Conservation (phyloP, 2,888 invertebrate genomes). For the Sepioteuthis lessoniana region DNA sequence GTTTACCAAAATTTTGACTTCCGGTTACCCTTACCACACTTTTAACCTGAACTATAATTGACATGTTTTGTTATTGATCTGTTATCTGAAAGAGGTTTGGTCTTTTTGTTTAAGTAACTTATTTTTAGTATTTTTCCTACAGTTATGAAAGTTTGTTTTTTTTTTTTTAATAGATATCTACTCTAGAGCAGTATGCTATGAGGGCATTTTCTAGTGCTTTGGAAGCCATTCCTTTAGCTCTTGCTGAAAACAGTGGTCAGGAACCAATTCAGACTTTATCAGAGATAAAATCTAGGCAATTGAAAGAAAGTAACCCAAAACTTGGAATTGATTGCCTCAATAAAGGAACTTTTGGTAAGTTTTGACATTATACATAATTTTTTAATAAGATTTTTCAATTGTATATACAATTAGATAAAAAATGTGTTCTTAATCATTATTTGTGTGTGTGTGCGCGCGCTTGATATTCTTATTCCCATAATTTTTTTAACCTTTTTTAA, state of each 20-base stretch:
- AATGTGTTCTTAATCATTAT: too few relatives aligned
- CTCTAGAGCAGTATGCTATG: conserved; percentile 97
- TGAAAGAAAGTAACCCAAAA: conserved; percentile 86
- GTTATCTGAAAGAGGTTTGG: too few relatives aligned
- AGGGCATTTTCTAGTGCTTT: conserved; percentile 95
- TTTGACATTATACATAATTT: too few relatives aligned
- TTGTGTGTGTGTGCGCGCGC: too few relatives aligned
- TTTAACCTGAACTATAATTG: too few relatives aligned
- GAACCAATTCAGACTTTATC: conserved; percentile 91
- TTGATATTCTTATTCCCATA: too few relatives aligned
- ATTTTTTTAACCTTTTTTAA: too few relatives aligned
- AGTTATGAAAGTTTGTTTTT: background rate
- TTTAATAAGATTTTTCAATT: too few relatives aligned
- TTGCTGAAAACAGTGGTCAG: conserved; percentile 96
- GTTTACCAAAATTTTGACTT: too few relatives aligned
- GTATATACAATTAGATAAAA: too few relatives aligned
- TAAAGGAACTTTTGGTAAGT: conserved; percentile 80
- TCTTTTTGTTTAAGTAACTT: background rate
- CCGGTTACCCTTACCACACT: too few relatives aligned
- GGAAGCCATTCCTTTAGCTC: conserved; percentile 93
- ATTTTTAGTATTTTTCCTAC: background rate
- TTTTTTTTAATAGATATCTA: conserved; percentile 79
- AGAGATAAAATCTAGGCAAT: conserved; percentile 91
- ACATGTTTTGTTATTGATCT: background rate
- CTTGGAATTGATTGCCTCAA: conserved; percentile 97